phyloP scores from a whole-genome alignment of 2,888 invertebrate genomes.

The Geotrupes spiniger region DNA sequence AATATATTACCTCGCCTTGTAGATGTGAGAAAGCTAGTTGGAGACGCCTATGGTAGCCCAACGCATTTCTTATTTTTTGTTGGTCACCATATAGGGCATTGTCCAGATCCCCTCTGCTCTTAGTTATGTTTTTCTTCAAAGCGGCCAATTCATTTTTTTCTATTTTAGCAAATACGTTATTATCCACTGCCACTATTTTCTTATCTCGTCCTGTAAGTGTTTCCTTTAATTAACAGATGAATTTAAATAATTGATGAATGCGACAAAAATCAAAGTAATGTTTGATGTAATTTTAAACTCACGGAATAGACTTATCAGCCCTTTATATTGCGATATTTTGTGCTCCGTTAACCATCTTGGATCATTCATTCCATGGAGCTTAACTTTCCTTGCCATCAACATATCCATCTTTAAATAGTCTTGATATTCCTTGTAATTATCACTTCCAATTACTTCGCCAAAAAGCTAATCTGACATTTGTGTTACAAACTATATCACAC shows the following conservation, averaged over 20 bases:
- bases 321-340: conserved; percentile 65
- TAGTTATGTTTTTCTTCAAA: conserved; percentile 56
- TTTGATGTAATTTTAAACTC: conserved; percentile 32
- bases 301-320: conserved; percentile 64
- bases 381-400: conserved; percentile 59
- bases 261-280: not conserved
- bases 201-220: conserved; percentile 54
- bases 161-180: conserved; percentile 49
- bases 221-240: not conserved
- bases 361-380: conserved; percentile 62
- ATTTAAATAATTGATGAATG: not conserved
- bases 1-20: conserved; percentile 41
- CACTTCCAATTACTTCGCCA: no score
- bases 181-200: conserved; percentile 58
- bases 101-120: conserved; percentile 56
- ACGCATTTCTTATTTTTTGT: conserved; percentile 56
- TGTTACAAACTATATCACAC: no score
- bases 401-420: conserved; percentile 45
- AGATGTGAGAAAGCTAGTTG: conserved; percentile 56
- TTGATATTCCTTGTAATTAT: no score
- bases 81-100: conserved; percentile 61
- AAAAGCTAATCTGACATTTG: no score
- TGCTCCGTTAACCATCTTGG: conserved; percentile 64
- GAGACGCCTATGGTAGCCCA: conserved; percentile 58
- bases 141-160: conserved; percentile 57